Evolutionary conservation across 2,888 invertebrate species (phyloP).

Genomic region (Cerceris ruficornis): DNA sequence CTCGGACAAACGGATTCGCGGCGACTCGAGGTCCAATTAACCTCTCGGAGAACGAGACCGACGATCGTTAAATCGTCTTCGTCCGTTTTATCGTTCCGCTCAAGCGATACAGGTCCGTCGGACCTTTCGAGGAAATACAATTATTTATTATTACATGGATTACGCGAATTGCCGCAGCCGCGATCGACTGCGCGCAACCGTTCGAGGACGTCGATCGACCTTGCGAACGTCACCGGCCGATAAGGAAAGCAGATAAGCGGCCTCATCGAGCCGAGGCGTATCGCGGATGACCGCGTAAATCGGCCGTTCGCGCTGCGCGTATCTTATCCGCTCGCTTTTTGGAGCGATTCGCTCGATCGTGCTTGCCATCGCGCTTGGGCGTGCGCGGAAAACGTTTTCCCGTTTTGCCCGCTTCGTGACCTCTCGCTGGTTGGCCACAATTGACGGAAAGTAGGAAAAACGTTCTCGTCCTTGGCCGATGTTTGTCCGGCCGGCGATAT

Average conservation of each 20-base stretch:
- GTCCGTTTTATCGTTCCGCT: background rate
- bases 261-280: background rate
- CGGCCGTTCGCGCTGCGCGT: constrained; percentile 3
- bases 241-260: constrained; percentile 60
- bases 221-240: constrained; percentile 67
- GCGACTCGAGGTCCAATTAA: constrained; percentile 29
- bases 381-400: no score
- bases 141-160: constrained; percentile 31
- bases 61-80: background rate
- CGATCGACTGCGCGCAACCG: constrained; percentile 1
- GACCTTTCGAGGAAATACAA: constrained; percentile 8
- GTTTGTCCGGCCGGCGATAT: no score
- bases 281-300: constrained; percentile 1
- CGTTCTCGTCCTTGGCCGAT: no score
- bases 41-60: background rate
- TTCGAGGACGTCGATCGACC: constrained; percentile 68
- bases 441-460: no score
- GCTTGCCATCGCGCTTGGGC: no score
- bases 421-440: no score
- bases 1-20: constrained; percentile 8
- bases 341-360: background rate
- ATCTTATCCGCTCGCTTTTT: background rate
- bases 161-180: constrained; percentile 30
- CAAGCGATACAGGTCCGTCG: background rate
- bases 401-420: no score